Evolutionary conservation across 2,888 invertebrate species (phyloP), one percentile per base, ranked within the genome.

Genomic region (Oscheius sp.): DNA sequence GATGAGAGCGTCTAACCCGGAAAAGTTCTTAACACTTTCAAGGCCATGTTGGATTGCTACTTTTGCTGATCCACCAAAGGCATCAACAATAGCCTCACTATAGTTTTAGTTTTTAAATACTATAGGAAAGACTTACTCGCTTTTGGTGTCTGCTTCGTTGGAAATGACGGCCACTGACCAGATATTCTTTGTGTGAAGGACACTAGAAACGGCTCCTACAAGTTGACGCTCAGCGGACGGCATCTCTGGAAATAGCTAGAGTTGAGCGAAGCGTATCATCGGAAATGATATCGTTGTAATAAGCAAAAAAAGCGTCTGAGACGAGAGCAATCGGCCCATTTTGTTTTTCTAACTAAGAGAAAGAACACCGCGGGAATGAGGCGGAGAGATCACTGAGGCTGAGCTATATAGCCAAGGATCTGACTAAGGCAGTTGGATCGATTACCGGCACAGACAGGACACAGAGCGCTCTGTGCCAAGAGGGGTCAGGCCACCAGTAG

Each of bases 121-220:
- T n/a, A 39, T 39, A 33, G 37, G 8, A 1, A 17, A 17, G 25
- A 17, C 45, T n/a, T n/a, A 64, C 64, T 46, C 34, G 37, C 31
- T 50, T 25, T 48, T n/a, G 12, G 23, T 31, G 33, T 52, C 20
- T 15, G 34, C 64, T 27, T 73, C 74, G 23, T 69, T 65, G 20
- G 74, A 69, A 10, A 77, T 55, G 12, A 74, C 69, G 29, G 73
- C 73, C 1, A 74, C 76, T 23, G 64, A 67, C 25, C 63, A 37
- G 20, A 69, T 20, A 8, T 45, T 46, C 37, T 48, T 20, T n/a
- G 66, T 71, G 20, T 34, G 65, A 48, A 69, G 12, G 3, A 69
- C 68, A 46, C 73, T 55, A 25, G 48, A 45, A 12, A 74, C 71
- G 27, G 74, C 65, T 37, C 63, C 57, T 10, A 68, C 48, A 10